Conservation (phyloP, 2,797 vertebrate species). For the Rhabdomys pumilio region DNA sequence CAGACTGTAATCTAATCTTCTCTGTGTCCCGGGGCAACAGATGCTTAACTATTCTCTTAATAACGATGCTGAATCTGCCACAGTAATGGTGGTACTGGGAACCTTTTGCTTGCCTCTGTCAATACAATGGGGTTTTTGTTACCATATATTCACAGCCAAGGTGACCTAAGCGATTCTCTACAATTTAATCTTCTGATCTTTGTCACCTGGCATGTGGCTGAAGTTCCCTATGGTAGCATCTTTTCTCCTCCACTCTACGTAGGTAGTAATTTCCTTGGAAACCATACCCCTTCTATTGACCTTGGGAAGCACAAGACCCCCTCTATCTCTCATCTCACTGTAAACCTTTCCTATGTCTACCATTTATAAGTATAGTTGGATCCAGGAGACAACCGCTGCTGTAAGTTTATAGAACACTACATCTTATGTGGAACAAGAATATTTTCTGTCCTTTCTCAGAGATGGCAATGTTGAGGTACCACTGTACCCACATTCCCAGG, state of each 20-base stretch:
- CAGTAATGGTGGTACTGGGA: not conserved
- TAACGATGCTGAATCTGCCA: not conserved
- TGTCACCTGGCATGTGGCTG: not conserved
- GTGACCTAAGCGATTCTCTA: not conserved
- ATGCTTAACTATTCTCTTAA: not conserved
- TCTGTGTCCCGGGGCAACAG: not conserved
- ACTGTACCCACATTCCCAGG: not conserved
- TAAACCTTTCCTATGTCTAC: not conserved
- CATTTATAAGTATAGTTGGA: not conserved
- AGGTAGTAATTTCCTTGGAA: not conserved
- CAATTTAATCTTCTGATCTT: not conserved
- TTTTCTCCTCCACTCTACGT: not conserved
- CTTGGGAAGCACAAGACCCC: not conserved
- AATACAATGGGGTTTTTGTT: not conserved
- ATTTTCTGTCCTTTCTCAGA: not conserved
- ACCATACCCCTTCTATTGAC: not conserved
- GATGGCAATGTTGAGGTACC: not conserved
- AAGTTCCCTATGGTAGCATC: not conserved
- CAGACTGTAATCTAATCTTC: not conserved
- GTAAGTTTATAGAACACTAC: not conserved
- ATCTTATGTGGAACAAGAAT: not conserved
- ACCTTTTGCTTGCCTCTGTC: not conserved
- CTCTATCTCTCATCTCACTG: not conserved
- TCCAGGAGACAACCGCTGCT: not conserved
- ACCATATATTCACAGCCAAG: not conserved